Evolutionary conservation across 2,888 invertebrate species (phyloP), one percentile per base, ranked within the genome.

Genomic region (Plebejus melissa): DNA sequence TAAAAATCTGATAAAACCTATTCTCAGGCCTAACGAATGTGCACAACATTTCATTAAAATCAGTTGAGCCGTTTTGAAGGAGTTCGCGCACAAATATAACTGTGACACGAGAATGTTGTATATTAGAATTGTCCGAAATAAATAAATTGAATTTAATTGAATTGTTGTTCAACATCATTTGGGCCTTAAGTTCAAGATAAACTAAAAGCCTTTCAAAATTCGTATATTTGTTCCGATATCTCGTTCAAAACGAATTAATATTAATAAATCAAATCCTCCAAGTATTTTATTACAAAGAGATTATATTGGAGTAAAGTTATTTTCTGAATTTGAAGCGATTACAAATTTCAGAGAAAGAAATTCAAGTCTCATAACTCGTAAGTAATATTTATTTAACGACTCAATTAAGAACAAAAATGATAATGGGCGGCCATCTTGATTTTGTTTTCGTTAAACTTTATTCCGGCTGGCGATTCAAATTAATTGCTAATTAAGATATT

Each of bases 401-500:
- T 65, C 65, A 65, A 65, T 65, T 65, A 65, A 65, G 65, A 65
- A 65, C 65, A 65, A 65, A 65, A 65, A 65, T 65, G 32, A 65
- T 65, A 65, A 65, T 13, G 32, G 65, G 5, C 65, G 13, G 36
- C 65, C 65, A 70, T 70, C n/a, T 70, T 70, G 70, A 46, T 28
- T 71, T 22, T 71, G 71, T 71, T 71, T 50, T 71, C 36, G 28
- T 46, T 3, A 13, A 71, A 71, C 46, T 41, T 71, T 28, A 50
- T 71, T 32, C 70, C 13, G 46, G 36, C 7, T 4, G 46, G 32
- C 4, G 1, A 1, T 65, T 71, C 5, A 46, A 54, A 46, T 71
- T 71, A 71, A 71, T 72, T 72, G 72, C 46, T 50, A 54, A 72
- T 46, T 46, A 72, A 32, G 54, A 54, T 32, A 72, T 72, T 50